Evolutionary conservation across 2,113 vertebrate species (phyloP).

Genomic region (Athene cunicularia): DNA sequence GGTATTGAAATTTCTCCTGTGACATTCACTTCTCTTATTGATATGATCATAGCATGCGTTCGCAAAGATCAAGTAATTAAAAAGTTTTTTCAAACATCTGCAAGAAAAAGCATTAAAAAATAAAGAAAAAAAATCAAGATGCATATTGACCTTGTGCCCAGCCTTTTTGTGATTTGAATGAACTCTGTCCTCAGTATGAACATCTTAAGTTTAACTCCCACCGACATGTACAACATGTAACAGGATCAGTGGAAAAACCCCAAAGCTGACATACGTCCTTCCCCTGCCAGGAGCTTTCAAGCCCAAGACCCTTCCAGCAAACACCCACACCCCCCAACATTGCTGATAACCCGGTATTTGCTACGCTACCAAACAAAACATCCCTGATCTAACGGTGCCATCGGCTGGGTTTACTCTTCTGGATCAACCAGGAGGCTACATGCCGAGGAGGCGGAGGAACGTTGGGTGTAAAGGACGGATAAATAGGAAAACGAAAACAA

Average conservation of each 20-base stretch:
- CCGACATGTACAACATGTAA: fast-evolving
- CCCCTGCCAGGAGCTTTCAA: background rate
- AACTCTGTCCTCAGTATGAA: background rate
- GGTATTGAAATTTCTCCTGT: background rate
- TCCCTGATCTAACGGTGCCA: fast-evolving
- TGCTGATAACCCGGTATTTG: background rate
- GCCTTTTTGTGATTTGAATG: background rate
- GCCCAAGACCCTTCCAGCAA: background rate
- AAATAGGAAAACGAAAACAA: background rate
- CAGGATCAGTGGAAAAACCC: background rate
- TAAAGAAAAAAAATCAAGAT: background rate
- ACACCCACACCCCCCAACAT: background rate
- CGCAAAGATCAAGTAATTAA: background rate
- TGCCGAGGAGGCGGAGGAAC: fast-evolving
- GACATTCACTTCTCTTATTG: background rate
- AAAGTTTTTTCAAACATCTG: background rate
- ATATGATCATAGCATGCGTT: fast-evolving
- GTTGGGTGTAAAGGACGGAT: background rate
- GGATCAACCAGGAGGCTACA: background rate
- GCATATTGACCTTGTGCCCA: background rate
- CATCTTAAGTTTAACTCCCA: background rate
- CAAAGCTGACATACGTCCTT: fast-evolving
- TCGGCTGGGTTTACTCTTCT: background rate
- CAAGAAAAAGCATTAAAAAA: background rate
- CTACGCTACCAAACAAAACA: background rate